Percentiles rank a stretch among this genome's conserved stretches.
phyloP scores from a whole-genome alignment of 2,797 vertebrate genomes.

The Clarias fuscus region DNA sequence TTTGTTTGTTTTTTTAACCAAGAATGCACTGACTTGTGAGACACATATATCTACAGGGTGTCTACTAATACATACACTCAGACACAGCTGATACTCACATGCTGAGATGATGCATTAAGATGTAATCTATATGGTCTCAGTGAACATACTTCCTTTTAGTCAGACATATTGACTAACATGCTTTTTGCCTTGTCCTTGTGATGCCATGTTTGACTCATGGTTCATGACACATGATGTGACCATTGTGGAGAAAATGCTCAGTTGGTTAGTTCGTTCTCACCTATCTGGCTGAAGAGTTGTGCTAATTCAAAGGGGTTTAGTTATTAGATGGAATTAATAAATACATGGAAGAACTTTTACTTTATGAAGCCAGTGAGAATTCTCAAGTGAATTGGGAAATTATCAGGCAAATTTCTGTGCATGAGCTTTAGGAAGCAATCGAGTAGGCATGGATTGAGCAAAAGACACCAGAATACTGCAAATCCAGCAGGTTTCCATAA shows the following conservation, averaged over 20 bases:
- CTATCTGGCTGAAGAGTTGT: too few species aligned
- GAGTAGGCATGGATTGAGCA: too few species aligned
- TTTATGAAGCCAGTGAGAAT: too few species aligned
- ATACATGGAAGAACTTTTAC: too few species aligned
- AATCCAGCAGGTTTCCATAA: too few species aligned
- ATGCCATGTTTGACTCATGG: background rate
- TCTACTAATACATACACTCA: slow-evolving; percentile 31
- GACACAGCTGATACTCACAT: slow-evolving; percentile 22
- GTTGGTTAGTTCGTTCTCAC: background rate
- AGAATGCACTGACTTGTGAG: background rate
- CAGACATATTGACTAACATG: slow-evolving; percentile 22
- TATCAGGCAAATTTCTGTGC: too few species aligned
- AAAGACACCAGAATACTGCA: too few species aligned
- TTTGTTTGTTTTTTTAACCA: background rate
- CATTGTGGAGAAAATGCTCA: background rate
- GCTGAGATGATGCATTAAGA: background rate
- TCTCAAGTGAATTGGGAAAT: too few species aligned
- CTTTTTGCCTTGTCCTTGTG: background rate
- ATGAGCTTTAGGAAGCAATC: too few species aligned
- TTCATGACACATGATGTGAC: background rate
- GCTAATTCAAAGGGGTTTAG: too few species aligned
- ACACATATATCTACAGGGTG: slow-evolving; percentile 7
- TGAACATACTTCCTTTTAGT: background rate
- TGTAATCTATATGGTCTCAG: background rate
- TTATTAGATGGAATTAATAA: too few species aligned